Evolutionary conservation across 2,113 vertebrate genomes (phyloP).

Genomic region (Beaufortia kweichowensis): DNA sequence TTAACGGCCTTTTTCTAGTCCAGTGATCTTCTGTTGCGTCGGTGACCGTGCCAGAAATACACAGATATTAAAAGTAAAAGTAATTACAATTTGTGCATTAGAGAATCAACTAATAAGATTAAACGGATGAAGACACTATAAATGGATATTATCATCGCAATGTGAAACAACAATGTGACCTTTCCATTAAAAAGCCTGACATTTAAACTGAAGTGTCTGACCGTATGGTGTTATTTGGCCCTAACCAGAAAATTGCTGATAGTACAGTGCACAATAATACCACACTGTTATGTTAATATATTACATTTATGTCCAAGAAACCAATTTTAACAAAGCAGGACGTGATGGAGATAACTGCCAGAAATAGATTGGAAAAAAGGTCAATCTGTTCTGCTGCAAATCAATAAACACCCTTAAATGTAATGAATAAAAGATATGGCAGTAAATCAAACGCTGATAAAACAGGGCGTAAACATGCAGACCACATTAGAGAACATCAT

Average conservation of each 20-base stretch:
- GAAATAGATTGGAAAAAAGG: background rate
- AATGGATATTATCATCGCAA: too few relatives aligned
- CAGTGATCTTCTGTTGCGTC: background rate
- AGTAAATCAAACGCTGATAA: background rate
- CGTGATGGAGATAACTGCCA: background rate
- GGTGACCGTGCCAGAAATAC: background rate
- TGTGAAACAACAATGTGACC: background rate
- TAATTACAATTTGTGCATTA: background rate
- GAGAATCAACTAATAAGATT: too few relatives aligned
- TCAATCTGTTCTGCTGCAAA: background rate
- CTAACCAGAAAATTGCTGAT: background rate
- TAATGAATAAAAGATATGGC: background rate
- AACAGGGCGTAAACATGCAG: background rate
- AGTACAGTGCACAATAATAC: too few relatives aligned
- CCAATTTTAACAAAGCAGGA: background rate
- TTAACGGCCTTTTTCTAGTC: background rate
- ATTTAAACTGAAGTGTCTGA: conserved; percentile 7
- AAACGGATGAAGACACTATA: too few relatives aligned
- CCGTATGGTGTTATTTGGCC: conserved; percentile 26
- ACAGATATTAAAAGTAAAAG: background rate
- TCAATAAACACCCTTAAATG: conserved; percentile 13
- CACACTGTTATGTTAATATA: background rate
- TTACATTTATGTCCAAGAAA: background rate
- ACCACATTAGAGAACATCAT: background rate
- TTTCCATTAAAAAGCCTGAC: conserved; percentile 23